Evolutionary conservation across 2,113 vertebrate genomes (phyloP), one percentile per base, ranked within the genome.

Genomic region (Thryonomys swinderianus): DNA sequence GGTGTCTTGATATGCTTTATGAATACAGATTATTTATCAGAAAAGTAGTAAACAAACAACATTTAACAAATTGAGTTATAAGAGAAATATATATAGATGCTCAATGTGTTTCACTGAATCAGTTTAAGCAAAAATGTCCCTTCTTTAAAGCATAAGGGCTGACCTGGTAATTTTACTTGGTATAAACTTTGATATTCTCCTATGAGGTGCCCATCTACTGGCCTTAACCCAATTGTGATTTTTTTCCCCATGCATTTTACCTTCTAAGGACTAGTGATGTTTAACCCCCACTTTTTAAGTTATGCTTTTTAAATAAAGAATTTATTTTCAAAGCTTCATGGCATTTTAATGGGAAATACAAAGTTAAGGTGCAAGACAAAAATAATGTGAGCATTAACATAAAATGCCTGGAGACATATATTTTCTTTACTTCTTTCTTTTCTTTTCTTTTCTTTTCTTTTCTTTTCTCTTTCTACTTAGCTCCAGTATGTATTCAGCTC

Each of bases 211-310:
- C 30, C 13, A 79, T 32, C 8, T 12, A 11, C 25, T 71, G 20
- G 13, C 37, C 25, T 64, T 94, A 45, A 69, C 62, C n/a, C 12
- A 14, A 16, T 34, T 48, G 34, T 87, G 94, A 67, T 27, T 74
- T 93, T 62, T 27, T 74, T 93, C 57, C n/a, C 40, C 51, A 25
- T 48, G 16, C 7, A 55, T 85, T 94, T 83, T 83, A 16, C 48
- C 96, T 88, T 84, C 57, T 53, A 86, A 91, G 59, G 2, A 62
- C 16, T 79, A 21, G 81, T 82, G 53, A 76, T 93, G 5, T 57
- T 79, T 92, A 88, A 79, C 7, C 20, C 62, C 37, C n/a, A 55
- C 27, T 92, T 93, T 83, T 89, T n/a, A 76, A 87, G 87, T 42
- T 40, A 10, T 55, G 27, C 69, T 74, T 78, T 55, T 48, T 34